Evolutionary conservation across 2,888 invertebrate genomes (phyloP).

Genomic region (Dasysyrphus albostriatus): DNA sequence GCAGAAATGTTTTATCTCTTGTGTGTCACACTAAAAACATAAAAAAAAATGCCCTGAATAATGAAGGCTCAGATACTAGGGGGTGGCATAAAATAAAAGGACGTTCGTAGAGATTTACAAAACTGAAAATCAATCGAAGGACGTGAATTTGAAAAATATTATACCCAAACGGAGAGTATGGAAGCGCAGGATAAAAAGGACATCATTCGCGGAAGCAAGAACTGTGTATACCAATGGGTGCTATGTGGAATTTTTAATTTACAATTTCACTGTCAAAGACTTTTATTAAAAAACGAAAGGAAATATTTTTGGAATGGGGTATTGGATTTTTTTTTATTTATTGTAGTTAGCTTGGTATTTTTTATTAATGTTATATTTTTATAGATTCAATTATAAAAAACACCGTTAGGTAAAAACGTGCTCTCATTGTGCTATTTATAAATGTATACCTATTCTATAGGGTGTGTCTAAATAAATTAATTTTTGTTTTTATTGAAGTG

Average conservation of each 20-base stretch:
- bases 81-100: neutral
- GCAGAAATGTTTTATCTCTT: constrained; percentile 58
- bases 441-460: neutral
- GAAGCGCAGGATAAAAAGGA: neutral
- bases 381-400: constrained; percentile 16
- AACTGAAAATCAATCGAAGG: constrained; percentile 71
- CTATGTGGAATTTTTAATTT: constrained; percentile 69
- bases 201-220: neutral
- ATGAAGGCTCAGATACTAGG: constrained; percentile 42
- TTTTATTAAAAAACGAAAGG: neutral
- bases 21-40: constrained; percentile 51
- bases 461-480: neutral
- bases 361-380: neutral
- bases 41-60: constrained; percentile 48
- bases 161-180: constrained; percentile 37
- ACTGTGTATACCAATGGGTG: constrained; percentile 10
- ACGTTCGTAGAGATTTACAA: constrained; percentile 50
- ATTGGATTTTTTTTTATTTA: no score
- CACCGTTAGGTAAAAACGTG: neutral
- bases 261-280: constrained; percentile 42
- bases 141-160: constrained; percentile 65
- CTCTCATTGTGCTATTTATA: neutral
- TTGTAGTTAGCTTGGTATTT: neutral
- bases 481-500: no score
- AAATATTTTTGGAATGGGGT: neutral